phyloP scores from a whole-genome alignment of 2,888 invertebrate species.

The Diplazon laetatorius region DNA sequence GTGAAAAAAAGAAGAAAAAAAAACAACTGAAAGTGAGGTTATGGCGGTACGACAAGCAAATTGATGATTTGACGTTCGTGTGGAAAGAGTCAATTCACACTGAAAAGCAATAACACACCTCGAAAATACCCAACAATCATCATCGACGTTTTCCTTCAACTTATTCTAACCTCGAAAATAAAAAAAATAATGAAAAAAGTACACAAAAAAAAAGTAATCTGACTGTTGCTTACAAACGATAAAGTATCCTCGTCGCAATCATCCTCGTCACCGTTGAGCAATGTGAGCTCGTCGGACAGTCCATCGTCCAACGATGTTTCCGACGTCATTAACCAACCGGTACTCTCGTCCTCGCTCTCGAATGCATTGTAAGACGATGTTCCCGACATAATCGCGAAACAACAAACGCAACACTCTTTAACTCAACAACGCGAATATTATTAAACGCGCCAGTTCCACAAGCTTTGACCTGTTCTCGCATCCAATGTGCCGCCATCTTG shows the following conservation, averaged over 20 bases:
- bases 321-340: conserved; percentile 38
- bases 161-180: too few species aligned
- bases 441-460: conserved; percentile 32
- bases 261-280: conserved; percentile 59
- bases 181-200: too few species aligned
- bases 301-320: conserved; percentile 48
- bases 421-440: neutral
- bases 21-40: neutral
- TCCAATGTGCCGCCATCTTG: conserved; percentile 67
- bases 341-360: conserved; percentile 53
- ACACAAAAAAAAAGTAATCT: neutral
- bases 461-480: conserved; percentile 56
- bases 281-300: conserved; percentile 50
- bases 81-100: too few species aligned
- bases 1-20: neutral
- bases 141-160: too few species aligned
- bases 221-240: conserved; percentile 46
- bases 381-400: conserved; percentile 46
- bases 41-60: neutral
- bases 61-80: neutral
- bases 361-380: conserved; percentile 39
- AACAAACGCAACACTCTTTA: neutral
- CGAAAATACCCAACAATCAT: too few species aligned
- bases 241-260: conserved; percentile 45
- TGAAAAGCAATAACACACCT: too few species aligned